Conservation (phyloP, 2,113 vertebrate species). For the Cyanocitta stelleri region DNA sequence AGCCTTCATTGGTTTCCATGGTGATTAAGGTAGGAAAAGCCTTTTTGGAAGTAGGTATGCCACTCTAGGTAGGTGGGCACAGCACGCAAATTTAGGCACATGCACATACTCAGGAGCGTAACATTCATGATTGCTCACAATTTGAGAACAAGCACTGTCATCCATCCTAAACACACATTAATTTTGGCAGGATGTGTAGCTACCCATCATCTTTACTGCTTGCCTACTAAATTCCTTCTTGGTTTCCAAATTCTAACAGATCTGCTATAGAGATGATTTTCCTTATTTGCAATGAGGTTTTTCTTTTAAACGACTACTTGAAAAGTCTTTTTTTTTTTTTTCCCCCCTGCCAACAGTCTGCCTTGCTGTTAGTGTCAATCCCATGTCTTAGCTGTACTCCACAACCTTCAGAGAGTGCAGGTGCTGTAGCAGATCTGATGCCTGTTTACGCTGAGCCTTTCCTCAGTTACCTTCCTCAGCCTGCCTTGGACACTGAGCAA, state of each 20-base stretch:
- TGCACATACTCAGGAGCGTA: rapidly evolving
- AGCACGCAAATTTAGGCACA: neutral
- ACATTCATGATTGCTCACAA: neutral
- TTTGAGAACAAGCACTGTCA: neutral
- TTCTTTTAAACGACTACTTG: neutral
- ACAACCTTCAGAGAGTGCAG: too few species aligned
- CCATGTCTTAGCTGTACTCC: neutral
- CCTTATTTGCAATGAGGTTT: neutral
- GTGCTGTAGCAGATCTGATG: neutral
- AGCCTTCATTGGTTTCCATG: neutral
- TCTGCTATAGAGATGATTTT: neutral
- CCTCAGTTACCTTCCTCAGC: rapidly evolving
- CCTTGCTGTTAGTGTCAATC: neutral
- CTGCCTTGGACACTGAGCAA: neutral
- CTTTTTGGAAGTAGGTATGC: neutral
- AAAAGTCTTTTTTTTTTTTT: too few species aligned
- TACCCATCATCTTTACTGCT: neutral
- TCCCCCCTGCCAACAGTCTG: too few species aligned
- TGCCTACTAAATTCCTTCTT: neutral
- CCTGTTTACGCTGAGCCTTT: neutral
- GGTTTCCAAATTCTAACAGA: neutral
- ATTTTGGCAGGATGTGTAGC: neutral
- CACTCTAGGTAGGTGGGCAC: neutral
- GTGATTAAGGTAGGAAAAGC: neutral
- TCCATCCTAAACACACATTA: neutral